Conservation (phyloP, 2,113 vertebrate species). For the Bufo gargarizans region DNA sequence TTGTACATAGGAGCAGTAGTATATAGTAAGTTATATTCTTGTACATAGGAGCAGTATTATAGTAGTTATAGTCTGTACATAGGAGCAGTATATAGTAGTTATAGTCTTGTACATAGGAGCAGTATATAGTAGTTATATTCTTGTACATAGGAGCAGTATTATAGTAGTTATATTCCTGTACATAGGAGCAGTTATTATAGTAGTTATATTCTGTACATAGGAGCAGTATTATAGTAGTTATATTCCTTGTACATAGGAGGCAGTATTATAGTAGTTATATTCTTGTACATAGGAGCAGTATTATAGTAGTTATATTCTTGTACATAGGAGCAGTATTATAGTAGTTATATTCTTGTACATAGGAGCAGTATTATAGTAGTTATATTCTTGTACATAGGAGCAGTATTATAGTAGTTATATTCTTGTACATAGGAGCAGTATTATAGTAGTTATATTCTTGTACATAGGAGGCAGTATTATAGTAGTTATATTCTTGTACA, state of each 20-base stretch:
- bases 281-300: neutral
- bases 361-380: no score
- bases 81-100: neutral
- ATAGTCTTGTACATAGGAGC: neutral
- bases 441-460: no score
- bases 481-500: neutral
- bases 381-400: no score
- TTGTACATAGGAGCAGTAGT: neutral
- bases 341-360: no score
- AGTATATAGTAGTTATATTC: neutral
- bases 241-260: neutral
- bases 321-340: neutral
- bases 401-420: neutral
- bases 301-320: neutral
- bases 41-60: neutral
- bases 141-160: neutral
- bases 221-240: neutral
- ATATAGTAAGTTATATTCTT: constrained; percentile 6
- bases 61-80: neutral
- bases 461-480: no score
- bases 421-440: neutral
- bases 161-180: constrained; percentile 1
- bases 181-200: neutral
- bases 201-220: neutral
- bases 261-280: constrained; percentile 6